Conservation (phyloP, 2,113 vertebrate species). For the Falco punctatus region DNA sequence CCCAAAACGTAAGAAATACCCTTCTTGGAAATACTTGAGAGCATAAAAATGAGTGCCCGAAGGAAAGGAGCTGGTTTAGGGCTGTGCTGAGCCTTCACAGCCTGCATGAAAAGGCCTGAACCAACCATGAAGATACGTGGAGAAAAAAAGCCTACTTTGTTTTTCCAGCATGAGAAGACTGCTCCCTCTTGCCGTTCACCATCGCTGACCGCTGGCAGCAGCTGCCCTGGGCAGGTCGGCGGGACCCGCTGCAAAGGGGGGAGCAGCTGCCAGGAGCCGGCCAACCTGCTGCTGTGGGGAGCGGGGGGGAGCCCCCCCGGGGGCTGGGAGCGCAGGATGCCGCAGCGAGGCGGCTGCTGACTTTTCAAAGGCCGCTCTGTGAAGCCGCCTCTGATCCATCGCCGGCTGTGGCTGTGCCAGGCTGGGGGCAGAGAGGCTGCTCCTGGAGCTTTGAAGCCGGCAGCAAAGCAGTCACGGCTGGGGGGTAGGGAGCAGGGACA, state of each 20-base stretch:
- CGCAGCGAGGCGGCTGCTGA: not conserved
- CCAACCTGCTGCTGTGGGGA: fast-evolving
- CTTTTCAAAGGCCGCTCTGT: not conserved
- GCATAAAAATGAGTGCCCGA: not conserved
- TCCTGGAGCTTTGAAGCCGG: fast-evolving
- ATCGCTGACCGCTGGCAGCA: not conserved
- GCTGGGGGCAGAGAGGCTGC: not conserved
- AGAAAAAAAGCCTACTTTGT: not conserved
- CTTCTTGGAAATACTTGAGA: not conserved
- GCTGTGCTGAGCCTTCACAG: not conserved
- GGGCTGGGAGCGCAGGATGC: not conserved
- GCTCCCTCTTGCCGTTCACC: not conserved
- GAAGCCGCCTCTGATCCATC: not conserved
- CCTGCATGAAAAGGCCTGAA: not conserved
- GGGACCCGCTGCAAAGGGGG: not conserved
- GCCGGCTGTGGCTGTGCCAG: not conserved
- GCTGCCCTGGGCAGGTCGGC: fast-evolving
- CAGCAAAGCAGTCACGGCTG: not conserved
- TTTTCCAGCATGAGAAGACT: not conserved
- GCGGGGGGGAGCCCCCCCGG: fast-evolving
- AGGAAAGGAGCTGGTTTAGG: fast-evolving
- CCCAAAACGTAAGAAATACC: not conserved
- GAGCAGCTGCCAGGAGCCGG: not conserved
- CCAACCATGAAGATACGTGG: not conserved
- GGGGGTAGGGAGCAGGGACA: not conserved